phyloP scores from a whole-genome alignment of 2,113 vertebrate genomes.

The Corydoras sp. region DNA sequence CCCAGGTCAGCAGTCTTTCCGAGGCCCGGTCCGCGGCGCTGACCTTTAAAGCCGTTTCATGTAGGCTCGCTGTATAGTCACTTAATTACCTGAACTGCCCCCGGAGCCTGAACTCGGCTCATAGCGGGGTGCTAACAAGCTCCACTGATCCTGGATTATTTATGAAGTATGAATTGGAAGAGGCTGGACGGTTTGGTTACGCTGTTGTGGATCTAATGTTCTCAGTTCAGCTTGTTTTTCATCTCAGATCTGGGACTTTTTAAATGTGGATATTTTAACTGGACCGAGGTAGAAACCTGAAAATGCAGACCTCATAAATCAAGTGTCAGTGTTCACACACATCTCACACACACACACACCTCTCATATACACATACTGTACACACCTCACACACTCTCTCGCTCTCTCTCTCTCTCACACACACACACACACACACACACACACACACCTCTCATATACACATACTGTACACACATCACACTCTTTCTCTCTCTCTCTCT shows the following conservation, averaged over 20 bases:
- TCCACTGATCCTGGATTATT: slow-evolving; percentile 24
- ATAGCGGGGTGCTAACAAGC: slow-evolving; percentile 28
- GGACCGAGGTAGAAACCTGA: slow-evolving; percentile 23
- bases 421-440: too few relatives aligned
- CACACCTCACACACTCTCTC: too few relatives aligned
- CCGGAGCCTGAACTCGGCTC: slow-evolving; percentile 16
- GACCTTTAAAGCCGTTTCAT: slow-evolving; percentile 23
- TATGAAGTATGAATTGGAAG: slow-evolving; percentile 32
- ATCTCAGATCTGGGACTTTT: slow-evolving; percentile 20
- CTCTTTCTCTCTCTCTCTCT: too few relatives aligned
- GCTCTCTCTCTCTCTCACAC: too few relatives aligned
- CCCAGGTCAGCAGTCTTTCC: slow-evolving; percentile 19
- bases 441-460: too few relatives aligned
- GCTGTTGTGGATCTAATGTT: slow-evolving; percentile 15
- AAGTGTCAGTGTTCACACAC: slow-evolving; percentile 5
- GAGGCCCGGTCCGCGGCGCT: neutral
- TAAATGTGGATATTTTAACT: slow-evolving; percentile 31
- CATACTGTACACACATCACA: too few relatives aligned
- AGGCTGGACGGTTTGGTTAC: slow-evolving; percentile 10
- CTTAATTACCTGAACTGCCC: slow-evolving; percentile 16
- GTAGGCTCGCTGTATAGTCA: slow-evolving; percentile 6
- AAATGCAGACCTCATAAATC: slow-evolving; percentile 16
- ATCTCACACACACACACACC: too few relatives aligned
- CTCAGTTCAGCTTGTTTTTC: slow-evolving; percentile 26
- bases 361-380: too few relatives aligned